Percentiles rank a stretch among this genome's conserved stretches.
Conservation (phyloP, 2,888 invertebrate genomes). For the Tiliacea citrago region DNA sequence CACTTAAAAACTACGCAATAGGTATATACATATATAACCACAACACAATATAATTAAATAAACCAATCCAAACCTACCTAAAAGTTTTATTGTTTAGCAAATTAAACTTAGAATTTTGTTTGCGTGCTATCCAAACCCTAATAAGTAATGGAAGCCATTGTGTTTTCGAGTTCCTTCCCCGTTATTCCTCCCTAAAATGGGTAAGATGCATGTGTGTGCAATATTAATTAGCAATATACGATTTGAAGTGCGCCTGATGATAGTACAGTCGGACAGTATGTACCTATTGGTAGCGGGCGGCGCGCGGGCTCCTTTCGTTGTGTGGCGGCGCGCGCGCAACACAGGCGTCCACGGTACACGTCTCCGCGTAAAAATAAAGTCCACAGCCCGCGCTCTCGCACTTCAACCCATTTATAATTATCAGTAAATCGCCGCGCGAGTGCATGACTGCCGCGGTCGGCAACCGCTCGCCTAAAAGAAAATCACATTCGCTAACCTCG, state of each 20-base stretch:
- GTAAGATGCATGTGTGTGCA: conserved; percentile 81
- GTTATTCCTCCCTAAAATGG: conserved; percentile 86
- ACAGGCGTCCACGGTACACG: conserved; percentile 87
- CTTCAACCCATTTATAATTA: conserved; percentile 90
- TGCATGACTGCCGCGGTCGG: conserved; percentile 87
- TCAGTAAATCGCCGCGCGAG: conserved; percentile 89
- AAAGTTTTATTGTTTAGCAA: conserved; percentile 58
- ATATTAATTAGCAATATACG: conserved; percentile 86
- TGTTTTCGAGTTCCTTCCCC: conserved; percentile 81
- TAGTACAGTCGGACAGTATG: conserved; percentile 78
- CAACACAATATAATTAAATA: conserved; percentile 18
- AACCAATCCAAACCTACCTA: conserved; percentile 42
- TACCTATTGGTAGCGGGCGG: conserved; percentile 75
- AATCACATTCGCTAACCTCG: conserved; percentile 79
- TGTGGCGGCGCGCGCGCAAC: conserved; percentile 83
- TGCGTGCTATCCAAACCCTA: conserved; percentile 74
- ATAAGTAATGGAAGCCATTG: conserved; percentile 80
- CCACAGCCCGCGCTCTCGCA: conserved; percentile 87
- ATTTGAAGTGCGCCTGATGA: conserved; percentile 84
- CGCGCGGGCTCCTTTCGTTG: conserved; percentile 82
- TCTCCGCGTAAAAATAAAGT: conserved; percentile 90
- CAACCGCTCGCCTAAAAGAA: conserved; percentile 85
- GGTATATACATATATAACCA: conserved; percentile 7
- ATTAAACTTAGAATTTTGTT: conserved; percentile 70
- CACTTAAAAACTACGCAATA: conserved; percentile 14